Conservation (phyloP, 2,113 vertebrate genomes). For the Illadopsis cleaveri region DNA sequence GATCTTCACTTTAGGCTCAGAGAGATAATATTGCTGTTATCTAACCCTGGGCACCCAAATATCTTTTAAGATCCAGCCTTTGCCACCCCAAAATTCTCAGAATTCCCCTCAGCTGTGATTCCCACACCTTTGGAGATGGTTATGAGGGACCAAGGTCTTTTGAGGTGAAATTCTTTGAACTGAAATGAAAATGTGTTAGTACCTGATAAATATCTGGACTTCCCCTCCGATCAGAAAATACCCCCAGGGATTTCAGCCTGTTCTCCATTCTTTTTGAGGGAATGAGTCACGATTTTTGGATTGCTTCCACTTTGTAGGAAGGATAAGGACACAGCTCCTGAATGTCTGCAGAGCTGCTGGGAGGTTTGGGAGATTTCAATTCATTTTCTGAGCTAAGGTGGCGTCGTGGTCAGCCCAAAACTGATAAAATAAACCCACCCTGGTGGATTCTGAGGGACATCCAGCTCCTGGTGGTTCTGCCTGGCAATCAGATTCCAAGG, state of each 20-base stretch:
- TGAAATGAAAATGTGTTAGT: background rate
- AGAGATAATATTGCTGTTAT: background rate
- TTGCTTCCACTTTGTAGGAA: background rate
- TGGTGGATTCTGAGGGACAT: background rate
- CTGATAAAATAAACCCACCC: background rate
- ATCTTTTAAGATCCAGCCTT: background rate
- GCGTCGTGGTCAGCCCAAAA: background rate
- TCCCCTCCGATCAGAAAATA: background rate
- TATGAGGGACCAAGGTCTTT: background rate
- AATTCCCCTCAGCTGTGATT: background rate
- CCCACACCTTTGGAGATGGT: background rate
- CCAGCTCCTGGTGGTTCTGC: background rate
- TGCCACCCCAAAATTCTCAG: background rate
- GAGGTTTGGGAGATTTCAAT: background rate
- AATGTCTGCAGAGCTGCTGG: background rate
- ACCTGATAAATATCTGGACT: slow-evolving; percentile 5
- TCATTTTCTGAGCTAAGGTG: background rate
- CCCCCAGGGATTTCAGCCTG: background rate
- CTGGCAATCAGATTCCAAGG: background rate
- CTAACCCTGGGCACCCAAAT: background rate
- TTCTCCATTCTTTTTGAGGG: background rate
- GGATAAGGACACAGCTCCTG: background rate
- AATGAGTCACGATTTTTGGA: background rate
- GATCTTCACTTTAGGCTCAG: background rate
- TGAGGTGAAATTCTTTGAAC: background rate